These are phyloP conservation scores for Amniataba percoides DNA, from an alignment of 2,797 vertebrate species.

Conservation along the genomic window DNA sequence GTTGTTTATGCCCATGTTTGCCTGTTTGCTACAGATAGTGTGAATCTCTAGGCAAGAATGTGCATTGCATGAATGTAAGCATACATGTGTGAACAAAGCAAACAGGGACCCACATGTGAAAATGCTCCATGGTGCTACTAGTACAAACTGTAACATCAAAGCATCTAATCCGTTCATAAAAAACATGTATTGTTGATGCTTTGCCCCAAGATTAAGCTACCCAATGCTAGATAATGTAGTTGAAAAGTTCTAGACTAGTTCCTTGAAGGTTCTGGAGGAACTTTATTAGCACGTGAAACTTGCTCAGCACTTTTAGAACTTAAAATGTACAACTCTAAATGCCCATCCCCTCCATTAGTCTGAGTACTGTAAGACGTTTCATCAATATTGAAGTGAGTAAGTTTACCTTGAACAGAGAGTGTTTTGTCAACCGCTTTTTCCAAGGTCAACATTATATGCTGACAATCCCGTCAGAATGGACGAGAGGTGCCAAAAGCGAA, in stretches of 20 bases:
- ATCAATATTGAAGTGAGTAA: not conserved
- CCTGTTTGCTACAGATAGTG: not conserved
- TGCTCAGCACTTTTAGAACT: not conserved
- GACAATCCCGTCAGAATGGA: not conserved
- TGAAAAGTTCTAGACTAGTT: not conserved
- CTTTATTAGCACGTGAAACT: not conserved
- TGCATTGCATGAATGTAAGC: not conserved
- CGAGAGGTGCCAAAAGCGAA: not conserved
- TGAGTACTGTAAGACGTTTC: not conserved
- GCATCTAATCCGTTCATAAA: not conserved
- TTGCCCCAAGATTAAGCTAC: not conserved
- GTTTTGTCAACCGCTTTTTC: not conserved
- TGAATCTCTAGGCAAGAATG: not conserved
- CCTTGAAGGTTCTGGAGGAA: not conserved
- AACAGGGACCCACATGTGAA: not conserved
- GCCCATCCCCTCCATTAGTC: not conserved
- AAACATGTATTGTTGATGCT: not conserved
- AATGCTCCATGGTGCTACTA: not conserved
- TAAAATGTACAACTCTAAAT: not conserved
- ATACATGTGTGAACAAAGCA: not conserved
- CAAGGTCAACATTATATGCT: not conserved
- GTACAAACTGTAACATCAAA: not conserved
- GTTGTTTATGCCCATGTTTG: not conserved
- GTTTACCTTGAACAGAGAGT: slow-evolving; percentile 1
- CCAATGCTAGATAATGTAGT: not conserved